These are phyloP conservation scores for Drosophila chauvacae DNA, from an alignment of 1,140 invertebrate species.

Conservation along the genomic window DNA sequence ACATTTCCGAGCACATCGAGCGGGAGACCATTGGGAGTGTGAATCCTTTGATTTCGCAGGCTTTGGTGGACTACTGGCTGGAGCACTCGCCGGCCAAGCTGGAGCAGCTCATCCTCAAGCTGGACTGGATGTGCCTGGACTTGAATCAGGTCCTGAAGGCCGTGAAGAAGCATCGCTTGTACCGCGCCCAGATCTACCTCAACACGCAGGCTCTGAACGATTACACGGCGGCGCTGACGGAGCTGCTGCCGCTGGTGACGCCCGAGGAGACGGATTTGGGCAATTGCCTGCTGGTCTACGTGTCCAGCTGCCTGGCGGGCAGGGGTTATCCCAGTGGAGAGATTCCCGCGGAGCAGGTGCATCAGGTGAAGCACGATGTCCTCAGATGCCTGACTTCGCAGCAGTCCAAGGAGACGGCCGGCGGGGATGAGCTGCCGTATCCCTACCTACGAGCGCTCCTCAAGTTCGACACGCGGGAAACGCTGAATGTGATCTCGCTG, in stretches of 20 bases:
- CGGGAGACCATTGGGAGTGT: constrained; percentile 84
- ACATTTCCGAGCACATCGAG: constrained; percentile 85
- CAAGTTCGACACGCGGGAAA: constrained; percentile 94
- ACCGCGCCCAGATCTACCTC: constrained; percentile 95
- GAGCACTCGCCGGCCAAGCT: constrained; percentile 87
- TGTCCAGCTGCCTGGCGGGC: constrained; percentile 96
- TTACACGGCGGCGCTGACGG: constrained; percentile 93
- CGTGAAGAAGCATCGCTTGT: constrained; percentile 91
- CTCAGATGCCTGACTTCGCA: constrained; percentile 87
- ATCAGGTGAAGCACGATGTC: constrained; percentile 92
- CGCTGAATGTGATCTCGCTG: constrained; percentile 94
- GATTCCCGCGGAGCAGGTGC: constrained; percentile 89
- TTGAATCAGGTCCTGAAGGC: constrained; percentile 93
- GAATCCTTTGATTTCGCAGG: constrained; percentile 89
- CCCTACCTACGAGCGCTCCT: constrained; percentile 92
- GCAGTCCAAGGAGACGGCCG: constrained; percentile 89
- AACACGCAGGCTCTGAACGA: constrained; percentile 94
- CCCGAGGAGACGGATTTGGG: constrained; percentile 88
- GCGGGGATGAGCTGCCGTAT: constrained; percentile 89
- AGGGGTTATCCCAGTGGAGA: constrained; percentile 94
- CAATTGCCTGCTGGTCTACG: constrained; percentile 96
- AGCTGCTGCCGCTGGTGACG: constrained; percentile 87
- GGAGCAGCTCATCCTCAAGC: constrained; percentile 92
- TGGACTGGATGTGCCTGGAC: constrained; percentile 94
- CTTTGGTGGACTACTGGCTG: constrained; percentile 87